Conservation (phyloP, 2,113 vertebrate species). For the Micromys minutus region DNA sequence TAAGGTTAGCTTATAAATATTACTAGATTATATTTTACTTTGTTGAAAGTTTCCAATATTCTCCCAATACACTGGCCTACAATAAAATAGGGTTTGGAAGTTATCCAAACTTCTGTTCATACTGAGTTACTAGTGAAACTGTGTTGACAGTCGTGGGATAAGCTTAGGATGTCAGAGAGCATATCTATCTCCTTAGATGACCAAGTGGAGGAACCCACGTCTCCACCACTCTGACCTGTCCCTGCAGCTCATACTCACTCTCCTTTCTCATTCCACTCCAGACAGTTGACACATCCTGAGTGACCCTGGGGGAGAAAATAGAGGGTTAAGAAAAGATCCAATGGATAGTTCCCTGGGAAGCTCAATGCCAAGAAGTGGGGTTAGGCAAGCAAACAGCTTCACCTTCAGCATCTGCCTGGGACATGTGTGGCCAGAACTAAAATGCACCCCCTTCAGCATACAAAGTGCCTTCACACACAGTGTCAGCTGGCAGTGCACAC, state of each 20-base stretch:
- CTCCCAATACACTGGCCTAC: neutral
- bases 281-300: slow-evolving; percentile 98
- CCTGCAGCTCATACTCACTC: slow-evolving; percentile 90
- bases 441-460: neutral
- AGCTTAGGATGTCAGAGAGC: neutral
- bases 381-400: neutral
- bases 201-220: neutral
- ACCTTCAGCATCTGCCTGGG: neutral
- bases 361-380: neutral
- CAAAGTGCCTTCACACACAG: neutral
- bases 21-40: slow-evolving; percentile 49
- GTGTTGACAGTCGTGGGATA: neutral
- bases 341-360: slow-evolving; percentile 32
- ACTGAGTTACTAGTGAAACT: neutral
- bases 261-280: slow-evolving; percentile 99
- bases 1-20: slow-evolving; percentile 48
- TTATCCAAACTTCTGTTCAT: neutral
- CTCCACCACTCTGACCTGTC: neutral
- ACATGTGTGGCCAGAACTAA: neutral
- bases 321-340: slow-evolving; percentile 50
- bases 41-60: slow-evolving; percentile 40
- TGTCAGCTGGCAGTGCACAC: neutral
- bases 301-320: slow-evolving; percentile 90
- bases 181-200: neutral
- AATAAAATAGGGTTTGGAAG: neutral